These are phyloP conservation scores for Dolichomitus sp. DNA, from an alignment of 2,888 invertebrate genomes.

Conservation along the genomic window DNA sequence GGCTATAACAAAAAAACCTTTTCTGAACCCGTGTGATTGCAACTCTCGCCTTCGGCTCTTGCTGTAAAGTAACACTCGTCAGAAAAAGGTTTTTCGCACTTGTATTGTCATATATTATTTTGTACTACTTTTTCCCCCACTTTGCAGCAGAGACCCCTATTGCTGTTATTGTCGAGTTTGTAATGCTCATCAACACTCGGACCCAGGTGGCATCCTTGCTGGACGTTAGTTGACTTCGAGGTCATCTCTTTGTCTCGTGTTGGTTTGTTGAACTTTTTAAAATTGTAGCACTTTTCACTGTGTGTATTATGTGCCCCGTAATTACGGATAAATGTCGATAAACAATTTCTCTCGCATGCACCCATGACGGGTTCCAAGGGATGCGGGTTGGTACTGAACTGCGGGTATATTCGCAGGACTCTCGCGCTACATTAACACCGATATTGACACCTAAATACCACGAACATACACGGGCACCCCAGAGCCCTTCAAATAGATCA, in stretches of 20 bases:
- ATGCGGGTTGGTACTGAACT: conserved; percentile 25
- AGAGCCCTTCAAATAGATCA: background rate
- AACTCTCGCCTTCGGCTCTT: too few relatives aligned
- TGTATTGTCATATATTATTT: too few relatives aligned
- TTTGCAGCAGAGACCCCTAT: background rate
- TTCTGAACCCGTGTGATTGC: too few relatives aligned
- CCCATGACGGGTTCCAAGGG: background rate
- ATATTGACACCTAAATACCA: conserved; percentile 41
- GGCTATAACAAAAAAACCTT: too few relatives aligned
- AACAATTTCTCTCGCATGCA: conserved; percentile 36
- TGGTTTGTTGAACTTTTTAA: background rate
- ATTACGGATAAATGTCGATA: conserved; percentile 29
- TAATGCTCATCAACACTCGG: background rate
- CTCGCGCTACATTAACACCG: conserved; percentile 31
- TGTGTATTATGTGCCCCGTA: background rate
- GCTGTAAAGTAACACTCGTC: too few relatives aligned
- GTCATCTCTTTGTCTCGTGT: background rate
- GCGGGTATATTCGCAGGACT: conserved; percentile 25
- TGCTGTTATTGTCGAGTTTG: background rate
- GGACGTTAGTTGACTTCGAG: background rate
- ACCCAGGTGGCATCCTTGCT: background rate
- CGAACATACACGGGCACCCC: background rate
- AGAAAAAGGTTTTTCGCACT: too few relatives aligned
- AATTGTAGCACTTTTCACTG: conserved; percentile 1
- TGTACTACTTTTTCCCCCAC: background rate